Conservation (phyloP, 1,140 invertebrate genomes). For the Ceratosolen fusciceps region DNA sequence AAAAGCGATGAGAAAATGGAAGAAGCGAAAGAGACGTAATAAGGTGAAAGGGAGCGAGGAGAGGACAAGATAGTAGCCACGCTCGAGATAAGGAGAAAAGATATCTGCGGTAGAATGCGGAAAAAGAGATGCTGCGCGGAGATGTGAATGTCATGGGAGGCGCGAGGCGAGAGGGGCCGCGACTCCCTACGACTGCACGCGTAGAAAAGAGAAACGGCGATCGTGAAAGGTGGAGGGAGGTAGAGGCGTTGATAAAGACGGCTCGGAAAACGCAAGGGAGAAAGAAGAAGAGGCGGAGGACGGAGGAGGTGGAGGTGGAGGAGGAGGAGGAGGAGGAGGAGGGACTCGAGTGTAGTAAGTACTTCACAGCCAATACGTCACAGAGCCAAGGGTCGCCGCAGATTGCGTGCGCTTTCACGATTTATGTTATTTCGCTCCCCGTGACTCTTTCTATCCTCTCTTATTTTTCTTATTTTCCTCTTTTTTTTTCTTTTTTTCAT, state of each 20-base stretch:
- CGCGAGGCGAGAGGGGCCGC: neutral
- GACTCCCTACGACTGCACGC: neutral
- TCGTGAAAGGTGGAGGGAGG: conserved; percentile 45
- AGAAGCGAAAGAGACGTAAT: conserved; percentile 49
- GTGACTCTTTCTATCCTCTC: conserved; percentile 39
- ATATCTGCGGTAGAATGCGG: conserved; percentile 31
- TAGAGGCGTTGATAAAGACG: conserved; percentile 63
- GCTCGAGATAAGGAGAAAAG: conserved; percentile 48
- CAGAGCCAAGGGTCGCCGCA: conserved; percentile 48
- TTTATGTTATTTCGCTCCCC: conserved; percentile 50
- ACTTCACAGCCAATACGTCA: conserved; percentile 3
- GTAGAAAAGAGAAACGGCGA: conserved; percentile 6
- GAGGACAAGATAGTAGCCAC: conserved; percentile 8
- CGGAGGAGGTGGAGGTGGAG: no score
- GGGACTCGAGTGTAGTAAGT: neutral
- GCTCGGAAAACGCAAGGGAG: conserved; percentile 63
- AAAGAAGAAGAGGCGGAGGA: no score
- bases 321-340: no score
- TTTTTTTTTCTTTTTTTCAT: neutral
- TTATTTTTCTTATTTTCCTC: neutral
- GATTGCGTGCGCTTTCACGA: conserved; percentile 56
- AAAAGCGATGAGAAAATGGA: conserved; percentile 47
- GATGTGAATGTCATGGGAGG: neutral
- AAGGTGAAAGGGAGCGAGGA: conserved; percentile 53
- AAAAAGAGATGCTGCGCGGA: conserved; percentile 29